Evolutionary conservation across 2,797 vertebrate species (phyloP).

Genomic region (Sciurus carolinensis): DNA sequence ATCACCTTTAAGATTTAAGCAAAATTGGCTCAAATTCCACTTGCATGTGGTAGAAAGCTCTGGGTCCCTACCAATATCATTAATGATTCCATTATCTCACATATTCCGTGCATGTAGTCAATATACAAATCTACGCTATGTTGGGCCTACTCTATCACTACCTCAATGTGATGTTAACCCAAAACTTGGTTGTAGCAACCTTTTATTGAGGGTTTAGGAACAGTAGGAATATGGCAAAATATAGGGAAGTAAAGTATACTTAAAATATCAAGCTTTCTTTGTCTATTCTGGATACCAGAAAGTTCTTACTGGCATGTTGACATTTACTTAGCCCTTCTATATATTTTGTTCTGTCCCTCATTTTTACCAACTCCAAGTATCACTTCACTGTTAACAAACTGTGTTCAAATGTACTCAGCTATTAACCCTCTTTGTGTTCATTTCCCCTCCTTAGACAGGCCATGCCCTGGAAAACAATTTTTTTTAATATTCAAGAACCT

Average conservation of each 20-base stretch:
- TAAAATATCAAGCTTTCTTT: neutral
- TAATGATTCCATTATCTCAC: neutral
- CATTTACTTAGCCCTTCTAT: neutral
- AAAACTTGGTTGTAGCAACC: neutral
- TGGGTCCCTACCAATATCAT: neutral
- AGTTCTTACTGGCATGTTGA: neutral
- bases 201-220: neutral
- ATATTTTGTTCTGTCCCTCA: neutral
- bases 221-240: neutral
- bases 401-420: neutral
- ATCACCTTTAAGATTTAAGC: constrained; percentile 8
- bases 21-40: neutral
- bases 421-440: neutral
- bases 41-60: neutral
- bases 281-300: neutral
- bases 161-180: neutral
- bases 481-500: neutral
- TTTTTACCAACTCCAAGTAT: neutral
- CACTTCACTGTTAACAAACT: neutral
- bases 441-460: neutral
- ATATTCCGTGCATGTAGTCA: neutral
- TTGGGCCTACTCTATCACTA: neutral
- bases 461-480: neutral
- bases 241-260: neutral
- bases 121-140: neutral